A percentile compares a stretch with the other conserved stretches of the same genome.
Conservation (phyloP, 1,140 invertebrate genomes). For the Mamestra configurata region DNA sequence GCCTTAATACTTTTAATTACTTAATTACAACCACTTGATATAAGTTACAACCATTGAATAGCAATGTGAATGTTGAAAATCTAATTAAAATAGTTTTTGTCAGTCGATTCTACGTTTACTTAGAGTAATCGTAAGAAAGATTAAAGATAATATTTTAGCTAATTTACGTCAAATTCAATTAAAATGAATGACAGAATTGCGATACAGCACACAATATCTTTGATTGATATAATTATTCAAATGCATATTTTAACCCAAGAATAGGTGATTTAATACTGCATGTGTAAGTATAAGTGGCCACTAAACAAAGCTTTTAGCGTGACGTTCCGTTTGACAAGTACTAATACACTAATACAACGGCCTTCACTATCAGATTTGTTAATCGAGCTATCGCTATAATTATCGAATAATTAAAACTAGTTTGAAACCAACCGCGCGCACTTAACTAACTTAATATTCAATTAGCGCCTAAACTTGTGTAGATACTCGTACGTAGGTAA, state of each 20-base stretch:
- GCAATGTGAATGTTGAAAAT: slow-evolving; percentile 19
- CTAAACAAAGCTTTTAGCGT: slow-evolving; percentile 12
- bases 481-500: neutral
- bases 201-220: neutral
- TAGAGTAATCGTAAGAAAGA: neutral
- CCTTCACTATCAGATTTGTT: slow-evolving; percentile 49
- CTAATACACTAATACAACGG: slow-evolving; percentile 32
- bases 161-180: neutral
- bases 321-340: slow-evolving; percentile 35
- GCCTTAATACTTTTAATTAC: slow-evolving; percentile 9
- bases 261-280: neutral
- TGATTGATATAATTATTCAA: neutral
- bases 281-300: neutral
- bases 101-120: slow-evolving; percentile 9
- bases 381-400: slow-evolving; percentile 55
- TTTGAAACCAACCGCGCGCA: slow-evolving; percentile 58
- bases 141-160: neutral
- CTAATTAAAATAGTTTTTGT: slow-evolving; percentile 19
- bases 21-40: slow-evolving; percentile 29
- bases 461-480: slow-evolving; percentile 53
- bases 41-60: neutral
- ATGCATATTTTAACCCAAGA: slow-evolving; percentile 1
- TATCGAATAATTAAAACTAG: slow-evolving; percentile 62
- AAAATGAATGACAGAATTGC: neutral
- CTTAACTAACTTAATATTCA: slow-evolving; percentile 60